Evolutionary conservation across 1,140 invertebrate genomes (phyloP).

Genomic region (Pantala flavescens): DNA sequence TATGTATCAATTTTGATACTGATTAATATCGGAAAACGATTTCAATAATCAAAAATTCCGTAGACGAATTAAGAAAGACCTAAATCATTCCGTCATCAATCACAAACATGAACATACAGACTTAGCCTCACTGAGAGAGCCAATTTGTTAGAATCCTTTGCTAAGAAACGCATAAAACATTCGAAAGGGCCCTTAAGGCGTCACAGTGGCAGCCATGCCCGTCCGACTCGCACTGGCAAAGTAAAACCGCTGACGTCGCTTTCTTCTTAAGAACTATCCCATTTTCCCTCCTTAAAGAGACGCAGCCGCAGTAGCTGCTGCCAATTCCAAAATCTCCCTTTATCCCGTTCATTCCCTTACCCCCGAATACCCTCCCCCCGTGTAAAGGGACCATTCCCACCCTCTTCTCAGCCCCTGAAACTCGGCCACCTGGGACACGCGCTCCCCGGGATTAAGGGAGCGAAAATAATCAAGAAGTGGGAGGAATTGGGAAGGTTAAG

Average conservation of each 20-base stretch:
- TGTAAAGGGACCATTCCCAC: neutral
- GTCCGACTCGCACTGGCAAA: no score
- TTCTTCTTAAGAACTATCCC: neutral
- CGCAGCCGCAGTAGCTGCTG: neutral
- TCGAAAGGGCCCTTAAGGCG: no score
- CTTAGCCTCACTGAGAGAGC: no score
- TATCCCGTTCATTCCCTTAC: neutral
- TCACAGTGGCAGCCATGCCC: no score
- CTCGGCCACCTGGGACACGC: slow-evolving; percentile 4
- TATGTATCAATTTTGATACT: no score
- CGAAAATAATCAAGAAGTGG: slow-evolving; percentile 6
- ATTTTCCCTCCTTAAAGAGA: neutral
- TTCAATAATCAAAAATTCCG: no score
- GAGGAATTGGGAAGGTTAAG: neutral
- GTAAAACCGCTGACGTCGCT: neutral
- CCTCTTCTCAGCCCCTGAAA: slow-evolving; percentile 3
- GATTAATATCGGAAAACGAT: no score
- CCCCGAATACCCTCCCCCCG: neutral
- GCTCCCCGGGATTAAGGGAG: neutral
- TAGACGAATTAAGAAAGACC: no score
- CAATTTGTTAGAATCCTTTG: no score
- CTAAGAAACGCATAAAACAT: no score
- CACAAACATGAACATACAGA: no score
- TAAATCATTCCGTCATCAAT: no score
- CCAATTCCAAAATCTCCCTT: neutral